These are phyloP conservation scores for Himalopsyche tibetana DNA, from an alignment of 2,888 invertebrate species.

Conservation along the genomic window DNA sequence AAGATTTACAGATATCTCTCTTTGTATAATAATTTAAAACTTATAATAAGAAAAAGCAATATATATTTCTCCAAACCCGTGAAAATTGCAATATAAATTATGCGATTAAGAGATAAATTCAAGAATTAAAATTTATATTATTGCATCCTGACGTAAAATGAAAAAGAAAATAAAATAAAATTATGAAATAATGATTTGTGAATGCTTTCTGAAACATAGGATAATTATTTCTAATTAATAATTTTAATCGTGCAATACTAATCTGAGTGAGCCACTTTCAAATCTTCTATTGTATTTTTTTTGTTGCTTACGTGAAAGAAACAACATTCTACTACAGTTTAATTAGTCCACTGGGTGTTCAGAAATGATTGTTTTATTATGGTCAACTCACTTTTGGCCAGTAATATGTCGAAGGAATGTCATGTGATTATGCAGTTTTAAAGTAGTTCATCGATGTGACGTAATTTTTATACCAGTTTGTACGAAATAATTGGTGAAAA, in stretches of 20 bases:
- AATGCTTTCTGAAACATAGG: neutral
- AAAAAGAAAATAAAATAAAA: too few relatives aligned
- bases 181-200: neutral
- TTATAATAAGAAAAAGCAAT: too few relatives aligned
- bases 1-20: too few relatives aligned
- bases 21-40: too few relatives aligned
- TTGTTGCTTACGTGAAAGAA: slow-evolving; percentile 21
- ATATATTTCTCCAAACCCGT: too few relatives aligned
- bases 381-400: neutral
- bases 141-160: too few relatives aligned
- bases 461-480: neutral
- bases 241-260: neutral
- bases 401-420: neutral
- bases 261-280: slow-evolving; percentile 21
- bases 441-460: neutral
- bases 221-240: neutral
- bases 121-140: too few relatives aligned
- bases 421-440: neutral
- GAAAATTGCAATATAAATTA: too few relatives aligned
- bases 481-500: neutral
- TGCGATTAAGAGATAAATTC: too few relatives aligned
- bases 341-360: slow-evolving; percentile 25
- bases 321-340: neutral
- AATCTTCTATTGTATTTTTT: slow-evolving; percentile 31
- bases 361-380: slow-evolving; percentile 31